phyloP scores from a whole-genome alignment of 2,888 invertebrate species.

The Acronicta leporina region DNA sequence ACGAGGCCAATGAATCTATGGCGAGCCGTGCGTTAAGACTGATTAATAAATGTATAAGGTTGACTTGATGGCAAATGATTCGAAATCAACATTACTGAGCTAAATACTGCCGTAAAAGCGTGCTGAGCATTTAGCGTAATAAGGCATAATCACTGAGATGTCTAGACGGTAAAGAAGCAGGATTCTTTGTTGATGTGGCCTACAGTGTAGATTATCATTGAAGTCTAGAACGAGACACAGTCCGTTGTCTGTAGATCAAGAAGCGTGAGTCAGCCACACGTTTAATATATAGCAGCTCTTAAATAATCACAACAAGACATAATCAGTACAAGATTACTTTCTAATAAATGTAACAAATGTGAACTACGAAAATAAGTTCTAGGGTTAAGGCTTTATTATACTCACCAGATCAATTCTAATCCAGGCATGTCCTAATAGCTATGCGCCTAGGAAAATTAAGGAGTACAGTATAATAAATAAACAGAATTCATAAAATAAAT shows the following conservation, averaged over 20 bases:
- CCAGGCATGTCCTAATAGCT: constrained; percentile 31
- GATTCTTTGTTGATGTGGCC: constrained; percentile 13
- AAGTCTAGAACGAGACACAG: constrained; percentile 25
- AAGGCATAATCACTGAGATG: constrained; percentile 24
- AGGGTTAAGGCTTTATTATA: constrained; percentile 22
- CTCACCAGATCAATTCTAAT: constrained; percentile 39
- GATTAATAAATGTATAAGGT: constrained; percentile 45
- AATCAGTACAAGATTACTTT: constrained; percentile 27
- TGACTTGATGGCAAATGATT: constrained; percentile 29
- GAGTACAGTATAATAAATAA: too few relatives aligned
- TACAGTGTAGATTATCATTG: constrained; percentile 10
- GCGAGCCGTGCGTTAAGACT: constrained; percentile 31
- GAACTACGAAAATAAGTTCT: constrained; percentile 18
- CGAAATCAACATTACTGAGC: constrained; percentile 35
- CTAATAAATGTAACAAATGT: constrained; percentile 13
- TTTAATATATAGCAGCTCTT: constrained; percentile 6
- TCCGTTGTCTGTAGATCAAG: constrained; percentile 24
- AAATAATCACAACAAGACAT: constrained; percentile 2
- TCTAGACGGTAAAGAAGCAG: constrained; percentile 24
- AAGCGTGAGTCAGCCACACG: constrained; percentile 33
- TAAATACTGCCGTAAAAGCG: constrained; percentile 34
- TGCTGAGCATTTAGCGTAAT: constrained; percentile 18
- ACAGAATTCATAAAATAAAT: constrained; percentile 1
- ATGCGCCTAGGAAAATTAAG: constrained; percentile 42
- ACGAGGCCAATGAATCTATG: constrained; percentile 58